Conservation (phyloP, 2,888 invertebrate species). For the Phengaris alcon region DNA sequence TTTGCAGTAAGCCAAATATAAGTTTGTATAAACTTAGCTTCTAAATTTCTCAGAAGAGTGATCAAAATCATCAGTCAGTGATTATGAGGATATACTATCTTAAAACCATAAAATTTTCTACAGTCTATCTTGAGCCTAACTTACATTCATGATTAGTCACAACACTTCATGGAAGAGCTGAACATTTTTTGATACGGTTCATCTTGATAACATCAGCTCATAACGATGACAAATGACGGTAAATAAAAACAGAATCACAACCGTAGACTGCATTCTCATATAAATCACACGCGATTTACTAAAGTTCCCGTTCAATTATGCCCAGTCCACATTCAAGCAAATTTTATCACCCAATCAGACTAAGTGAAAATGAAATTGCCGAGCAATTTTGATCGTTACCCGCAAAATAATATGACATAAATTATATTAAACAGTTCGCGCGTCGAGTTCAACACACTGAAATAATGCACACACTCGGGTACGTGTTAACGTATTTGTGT, state of each 20-base stretch:
- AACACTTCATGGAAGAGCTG: background rate
- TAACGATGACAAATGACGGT: conserved; percentile 13
- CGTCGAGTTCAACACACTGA: conserved; percentile 20
- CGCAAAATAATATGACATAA: background rate
- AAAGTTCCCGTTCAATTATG: conserved; percentile 10
- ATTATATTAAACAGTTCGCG: background rate
- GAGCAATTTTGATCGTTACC: background rate
- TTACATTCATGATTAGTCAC: background rate
- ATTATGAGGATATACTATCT: background rate
- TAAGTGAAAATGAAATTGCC: conserved; percentile 9
- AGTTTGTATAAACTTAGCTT: background rate
- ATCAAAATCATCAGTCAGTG: background rate
- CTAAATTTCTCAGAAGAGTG: background rate
- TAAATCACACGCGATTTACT: conserved; percentile 8
- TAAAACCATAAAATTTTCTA: background rate
- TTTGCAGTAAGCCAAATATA: no score
- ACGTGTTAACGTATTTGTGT: conserved; percentile 14
- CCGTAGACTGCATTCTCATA: background rate
- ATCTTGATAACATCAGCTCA: background rate
- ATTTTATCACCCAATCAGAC: conserved; percentile 18
- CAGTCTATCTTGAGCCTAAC: background rate
- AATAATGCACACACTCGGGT: conserved; percentile 8
- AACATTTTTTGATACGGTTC: conserved; percentile 10
- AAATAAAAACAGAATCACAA: conserved; percentile 1
- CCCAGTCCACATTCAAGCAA: conserved; percentile 10